Conservation (phyloP, 2,888 invertebrate species). For the Chaetogeoica ovagalla region DNA sequence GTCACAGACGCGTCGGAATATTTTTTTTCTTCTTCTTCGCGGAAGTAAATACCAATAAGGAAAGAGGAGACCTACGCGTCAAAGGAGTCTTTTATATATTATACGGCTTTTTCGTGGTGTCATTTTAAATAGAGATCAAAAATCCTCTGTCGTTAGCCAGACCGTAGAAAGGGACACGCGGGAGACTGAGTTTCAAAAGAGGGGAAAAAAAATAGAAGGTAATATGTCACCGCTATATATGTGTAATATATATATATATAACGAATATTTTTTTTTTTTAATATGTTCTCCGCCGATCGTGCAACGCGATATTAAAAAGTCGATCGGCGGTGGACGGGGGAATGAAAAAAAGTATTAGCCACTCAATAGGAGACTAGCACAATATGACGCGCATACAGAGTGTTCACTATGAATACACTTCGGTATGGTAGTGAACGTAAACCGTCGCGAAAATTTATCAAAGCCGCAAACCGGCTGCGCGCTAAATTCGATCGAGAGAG, state of each 20-base stretch:
- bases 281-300: not conserved
- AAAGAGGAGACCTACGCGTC: not conserved
- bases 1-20: not conserved
- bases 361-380: no score
- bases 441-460: not conserved
- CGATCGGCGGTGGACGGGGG: not conserved
- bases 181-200: not conserved
- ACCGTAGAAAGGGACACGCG: not conserved
- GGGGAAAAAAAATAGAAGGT: not conserved
- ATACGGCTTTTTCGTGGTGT: not conserved
- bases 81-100: not conserved
- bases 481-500: no score
- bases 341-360: no score
- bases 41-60: slow-evolving; percentile 35
- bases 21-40: no score
- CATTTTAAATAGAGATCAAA: not conserved
- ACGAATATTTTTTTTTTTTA: not conserved
- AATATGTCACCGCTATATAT: not conserved
- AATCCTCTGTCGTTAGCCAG: not conserved
- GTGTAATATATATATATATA: not conserved
- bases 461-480: not conserved
- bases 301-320: not conserved
- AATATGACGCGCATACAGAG: no score
- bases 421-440: not conserved
- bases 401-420: not conserved